These are phyloP conservation scores for Sitobion miscanthi DNA, from an alignment of 1,140 invertebrate species.

Conservation along the genomic window DNA sequence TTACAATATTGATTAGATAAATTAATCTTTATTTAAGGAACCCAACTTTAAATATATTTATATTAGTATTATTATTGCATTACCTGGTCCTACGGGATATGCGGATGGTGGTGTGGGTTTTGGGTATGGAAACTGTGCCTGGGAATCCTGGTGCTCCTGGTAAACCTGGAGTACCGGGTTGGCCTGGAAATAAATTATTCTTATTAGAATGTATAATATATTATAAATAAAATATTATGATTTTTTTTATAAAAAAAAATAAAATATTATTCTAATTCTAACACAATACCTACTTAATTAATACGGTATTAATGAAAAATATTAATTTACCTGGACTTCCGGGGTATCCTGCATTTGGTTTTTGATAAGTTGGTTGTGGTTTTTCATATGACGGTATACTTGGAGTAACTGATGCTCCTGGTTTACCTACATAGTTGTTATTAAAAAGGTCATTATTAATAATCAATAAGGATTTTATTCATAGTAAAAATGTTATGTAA, in stretches of 20 bases:
- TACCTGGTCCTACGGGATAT: slow-evolving; percentile 15
- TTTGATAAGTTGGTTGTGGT: slow-evolving; percentile 44
- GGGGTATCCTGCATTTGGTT: background rate
- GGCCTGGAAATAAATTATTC: background rate
- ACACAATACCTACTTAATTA: background rate
- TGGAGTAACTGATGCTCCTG: slow-evolving; percentile 56
- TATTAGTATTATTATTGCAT: background rate
- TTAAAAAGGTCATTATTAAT: background rate
- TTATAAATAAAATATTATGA: background rate
- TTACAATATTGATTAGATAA: no score
- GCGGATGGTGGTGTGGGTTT: slow-evolving; percentile 57
- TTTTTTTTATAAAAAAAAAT: background rate
- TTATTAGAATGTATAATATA: background rate
- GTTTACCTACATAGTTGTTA: slow-evolving; percentile 57
- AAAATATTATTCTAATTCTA: background rate
- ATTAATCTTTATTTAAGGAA: background rate
- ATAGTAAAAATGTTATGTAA: background rate
- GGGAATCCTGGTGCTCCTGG: slow-evolving; percentile 58
- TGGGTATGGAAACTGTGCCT: slow-evolving; percentile 44
- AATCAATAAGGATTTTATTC: background rate
- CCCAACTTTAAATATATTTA: background rate
- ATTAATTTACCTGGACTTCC: slow-evolving; percentile 40
- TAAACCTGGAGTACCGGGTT: slow-evolving; percentile 56
- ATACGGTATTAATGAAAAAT: background rate
- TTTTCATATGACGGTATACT: slow-evolving; percentile 57